Evolutionary conservation across 2,113 vertebrate genomes (phyloP).

Genomic region (Sus scrofa): T2T-Sscrofa CM000817.6:36804501-36805000

Average conservation of each 20-base stretch:
- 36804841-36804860: slow-evolving; percentile 86
- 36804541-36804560: slow-evolving; percentile 74
- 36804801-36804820: slow-evolving; percentile 87
- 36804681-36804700: slow-evolving; percentile 96
- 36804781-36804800: slow-evolving; percentile 86
- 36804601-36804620: slow-evolving; percentile 92
- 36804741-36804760: slow-evolving; percentile 94
- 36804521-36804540: slow-evolving; percentile 40
- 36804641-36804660: slow-evolving; percentile 93
- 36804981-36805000: neutral
- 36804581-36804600: slow-evolving; percentile 93
- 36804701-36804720: slow-evolving; percentile 93
- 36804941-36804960: neutral
- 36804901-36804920: slow-evolving; percentile 82
- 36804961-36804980: neutral
- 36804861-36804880: slow-evolving; percentile 85
- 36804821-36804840: slow-evolving; percentile 89
- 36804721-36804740: slow-evolving; percentile 91
- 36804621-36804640: slow-evolving; percentile 95
- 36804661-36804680: slow-evolving; percentile 94
- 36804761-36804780: slow-evolving; percentile 93
- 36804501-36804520: slow-evolving; percentile 44
- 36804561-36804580: slow-evolving; percentile 88
- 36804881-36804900: slow-evolving; percentile 83
- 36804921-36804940: slow-evolving; percentile 58